Conservation (phyloP, 2,113 vertebrate species). For the Elanus axillaris region DNA sequence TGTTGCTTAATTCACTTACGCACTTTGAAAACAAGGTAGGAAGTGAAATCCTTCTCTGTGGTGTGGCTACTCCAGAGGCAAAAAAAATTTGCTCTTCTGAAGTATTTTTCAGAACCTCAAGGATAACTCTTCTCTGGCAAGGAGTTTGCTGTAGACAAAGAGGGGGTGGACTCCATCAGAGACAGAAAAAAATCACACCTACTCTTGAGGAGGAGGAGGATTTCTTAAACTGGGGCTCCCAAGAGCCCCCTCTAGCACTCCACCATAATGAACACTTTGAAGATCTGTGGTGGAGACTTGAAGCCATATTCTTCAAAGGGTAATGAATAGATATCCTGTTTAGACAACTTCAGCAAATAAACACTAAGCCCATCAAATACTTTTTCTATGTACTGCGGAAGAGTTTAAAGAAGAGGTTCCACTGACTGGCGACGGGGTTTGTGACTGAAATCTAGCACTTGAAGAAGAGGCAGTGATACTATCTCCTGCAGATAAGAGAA, state of each 20-base stretch:
- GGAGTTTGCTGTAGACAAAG: conserved; percentile 19
- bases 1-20: neutral
- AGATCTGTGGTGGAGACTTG: conserved; percentile 23
- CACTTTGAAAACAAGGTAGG: conserved; percentile 1
- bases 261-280: conserved; percentile 16
- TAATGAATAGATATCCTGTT: neutral
- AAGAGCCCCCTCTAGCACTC: conserved; percentile 37
- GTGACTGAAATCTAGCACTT: neutral
- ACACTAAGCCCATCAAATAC: neutral
- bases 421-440: neutral
- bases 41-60: neutral
- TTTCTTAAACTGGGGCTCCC: conserved; percentile 39
- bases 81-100: neutral
- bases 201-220: conserved; percentile 45
- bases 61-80: neutral
- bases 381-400: neutral
- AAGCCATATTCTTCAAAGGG: conserved; percentile 43
- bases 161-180: conserved; percentile 45
- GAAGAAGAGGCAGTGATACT: neutral
- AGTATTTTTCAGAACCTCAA: conserved; percentile 6
- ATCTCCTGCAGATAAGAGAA: neutral
- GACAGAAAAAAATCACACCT: conserved; percentile 20
- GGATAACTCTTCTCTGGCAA: neutral
- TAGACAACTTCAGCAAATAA: conserved; percentile 10
- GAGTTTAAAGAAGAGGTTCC: neutral